Percentiles rank a stretch among this genome's conserved stretches.
Conservation (phyloP, 2,888 invertebrate genomes). For the Ommatoiulus sabulosus region DNA sequence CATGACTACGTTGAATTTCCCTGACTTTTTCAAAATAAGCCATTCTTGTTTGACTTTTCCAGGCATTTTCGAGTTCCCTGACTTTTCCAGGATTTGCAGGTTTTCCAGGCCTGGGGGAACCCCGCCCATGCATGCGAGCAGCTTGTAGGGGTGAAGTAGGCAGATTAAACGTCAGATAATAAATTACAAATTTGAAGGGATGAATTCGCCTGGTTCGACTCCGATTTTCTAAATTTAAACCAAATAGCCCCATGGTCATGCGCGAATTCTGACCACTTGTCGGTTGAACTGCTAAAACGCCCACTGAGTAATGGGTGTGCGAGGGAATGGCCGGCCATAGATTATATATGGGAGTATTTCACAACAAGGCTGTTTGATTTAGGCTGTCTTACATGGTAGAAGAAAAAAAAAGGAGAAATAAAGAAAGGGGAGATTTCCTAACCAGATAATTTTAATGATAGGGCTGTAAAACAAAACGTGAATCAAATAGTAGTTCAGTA, state of each 20-base stretch:
- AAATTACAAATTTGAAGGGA: conserved; percentile 9
- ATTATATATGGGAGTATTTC: conserved; percentile 21
- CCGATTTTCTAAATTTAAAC: conserved; percentile 24
- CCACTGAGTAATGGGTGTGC: not conserved
- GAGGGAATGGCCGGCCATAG: not conserved
- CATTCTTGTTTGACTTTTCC: too few species aligned
- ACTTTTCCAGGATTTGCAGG: too few species aligned
- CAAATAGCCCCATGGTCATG: conserved; percentile 40
- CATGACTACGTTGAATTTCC: too few species aligned
- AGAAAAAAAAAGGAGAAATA: not conserved
- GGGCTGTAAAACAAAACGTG: conserved; percentile 40
- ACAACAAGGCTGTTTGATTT: conserved; percentile 6
- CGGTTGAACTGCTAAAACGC: not conserved
- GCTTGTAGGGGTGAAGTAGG: not conserved
- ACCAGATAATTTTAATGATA: conserved; percentile 14
- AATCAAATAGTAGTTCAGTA: conserved; percentile 36
- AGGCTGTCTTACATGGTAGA: not conserved
- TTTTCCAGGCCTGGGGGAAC: too few species aligned
- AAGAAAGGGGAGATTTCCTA: conserved; percentile 4
- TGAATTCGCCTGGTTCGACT: not conserved
- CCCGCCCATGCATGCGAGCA: not conserved
- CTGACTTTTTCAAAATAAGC: too few species aligned
- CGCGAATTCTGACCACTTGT: not conserved
- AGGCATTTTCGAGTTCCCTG: too few species aligned
- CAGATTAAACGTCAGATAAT: conserved; percentile 5